phyloP scores from a whole-genome alignment of 2,888 invertebrate genomes.

The Mamestra brassicae region DNA sequence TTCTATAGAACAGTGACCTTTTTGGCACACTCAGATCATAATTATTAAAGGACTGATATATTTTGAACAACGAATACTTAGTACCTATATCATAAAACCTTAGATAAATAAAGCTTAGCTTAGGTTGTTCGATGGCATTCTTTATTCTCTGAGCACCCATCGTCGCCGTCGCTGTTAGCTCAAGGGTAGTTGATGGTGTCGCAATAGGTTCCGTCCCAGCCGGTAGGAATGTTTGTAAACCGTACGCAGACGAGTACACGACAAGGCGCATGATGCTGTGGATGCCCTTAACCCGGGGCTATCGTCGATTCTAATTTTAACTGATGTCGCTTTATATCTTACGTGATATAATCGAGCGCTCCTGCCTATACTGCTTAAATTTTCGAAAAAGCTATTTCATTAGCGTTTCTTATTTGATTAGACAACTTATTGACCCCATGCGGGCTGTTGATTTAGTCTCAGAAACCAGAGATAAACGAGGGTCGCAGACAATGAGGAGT shows the following conservation, averaged over 20 bases:
- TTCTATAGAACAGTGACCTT: conserved; percentile 39
- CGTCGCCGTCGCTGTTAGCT: neutral
- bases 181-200: conserved; percentile 6
- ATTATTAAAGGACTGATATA: conserved; percentile 17
- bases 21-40: conserved; percentile 51
- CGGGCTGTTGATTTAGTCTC: conserved; percentile 11
- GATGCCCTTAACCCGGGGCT: conserved; percentile 32
- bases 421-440: neutral
- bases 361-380: neutral
- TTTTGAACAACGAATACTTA: neutral
- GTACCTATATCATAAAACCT: too few species aligned
- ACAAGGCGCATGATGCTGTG: neutral
- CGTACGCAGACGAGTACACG: neutral
- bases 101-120: too few species aligned
- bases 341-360: neutral
- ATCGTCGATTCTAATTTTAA: conserved; percentile 24
- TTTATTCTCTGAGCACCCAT: neutral
- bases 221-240: conserved; percentile 26
- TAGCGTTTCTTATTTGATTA: neutral
- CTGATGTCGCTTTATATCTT: conserved; percentile 11
- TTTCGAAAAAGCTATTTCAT: neutral
- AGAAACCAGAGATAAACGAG: conserved; percentile 9
- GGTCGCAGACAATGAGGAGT: neutral
- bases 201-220: conserved; percentile 10
- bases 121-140: neutral